phyloP scores from a whole-genome alignment of 2,113 vertebrate species.

The Sula dactylatra region DNA sequence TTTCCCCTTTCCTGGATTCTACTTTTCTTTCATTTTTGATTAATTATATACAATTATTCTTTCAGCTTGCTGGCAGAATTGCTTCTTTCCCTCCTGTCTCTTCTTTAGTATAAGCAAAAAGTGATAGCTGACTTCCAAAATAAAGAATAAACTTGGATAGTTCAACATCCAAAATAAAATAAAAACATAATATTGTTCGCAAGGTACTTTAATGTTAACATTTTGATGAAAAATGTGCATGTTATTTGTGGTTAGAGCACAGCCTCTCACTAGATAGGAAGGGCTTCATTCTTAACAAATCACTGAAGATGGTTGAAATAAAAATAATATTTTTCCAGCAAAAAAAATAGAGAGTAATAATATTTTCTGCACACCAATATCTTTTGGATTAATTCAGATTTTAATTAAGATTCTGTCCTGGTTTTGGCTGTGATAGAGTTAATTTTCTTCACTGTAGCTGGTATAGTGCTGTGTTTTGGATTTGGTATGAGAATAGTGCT shows the following conservation, averaged over 20 bases:
- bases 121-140: neutral
- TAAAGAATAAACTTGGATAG: neutral
- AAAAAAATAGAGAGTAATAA: neutral
- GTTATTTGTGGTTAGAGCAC: neutral
- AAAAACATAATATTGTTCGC: neutral
- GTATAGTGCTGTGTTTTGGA: no score
- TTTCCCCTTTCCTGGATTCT: neutral
- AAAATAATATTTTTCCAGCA: neutral
- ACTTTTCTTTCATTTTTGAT: neutral
- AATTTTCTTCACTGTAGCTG: no score
- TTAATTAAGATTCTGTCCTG: neutral
- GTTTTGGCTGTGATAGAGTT: no score
- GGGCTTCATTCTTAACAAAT: neutral
- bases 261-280: neutral
- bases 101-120: neutral
- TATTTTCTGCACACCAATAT: neutral
- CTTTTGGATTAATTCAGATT: neutral
- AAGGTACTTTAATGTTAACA: neutral
- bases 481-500: no score
- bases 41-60: neutral
- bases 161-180: neutral
- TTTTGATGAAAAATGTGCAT: neutral
- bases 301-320: neutral
- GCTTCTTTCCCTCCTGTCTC: neutral
- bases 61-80: neutral